Base-by-base conservation (phyloP, 2,113 vertebrate species). In the Lepus americanus region DNA sequence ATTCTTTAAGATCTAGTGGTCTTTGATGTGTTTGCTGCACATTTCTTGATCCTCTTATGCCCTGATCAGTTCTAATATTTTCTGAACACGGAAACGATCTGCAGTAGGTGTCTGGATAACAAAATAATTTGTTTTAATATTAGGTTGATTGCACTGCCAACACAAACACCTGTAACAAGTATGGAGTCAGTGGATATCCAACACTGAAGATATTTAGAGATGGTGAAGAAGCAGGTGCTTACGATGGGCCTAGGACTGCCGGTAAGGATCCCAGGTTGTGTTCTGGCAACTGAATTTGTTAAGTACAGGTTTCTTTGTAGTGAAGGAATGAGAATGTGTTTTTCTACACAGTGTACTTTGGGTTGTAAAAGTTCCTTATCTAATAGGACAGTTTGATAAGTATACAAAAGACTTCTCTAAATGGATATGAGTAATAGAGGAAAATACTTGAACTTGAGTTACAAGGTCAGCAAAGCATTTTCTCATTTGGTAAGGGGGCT, bases 161-260 rank as follows among this genome's bases (percentile, higher is more conserved):
- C 96, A 98, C 98, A 81, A 99, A 99, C 39, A 98, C 98, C 11
- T 99, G 99, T 96, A 99, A 99, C 97, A 99, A 99, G 95, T 99
- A 99, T 25, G 99, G 99, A 16, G 99, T 99, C 69, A 99, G 99
- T 81, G 99, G 99, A 7, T 99, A 99, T 96, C 99, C 99, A 4
- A 99, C 99, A 9, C 97, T 99, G 95, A 99, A 99, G 98, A 99
- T 99, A 97, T 99, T 99, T 94, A 98, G 99, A 95, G 99, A 99
- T 25, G 99, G 99, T 96, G 99, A 99, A 93, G 99, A 99, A 29
- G 98, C 99, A 14, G 99, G 99, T 59, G 98, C 98, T 59, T 99
- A 99, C 12, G 99, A 99, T 90, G 99, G 99, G 0, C 99, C 99
- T 61, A 98, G 99, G 92, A 99, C 98, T 96, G 99, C 99, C 77